phyloP scores from a whole-genome alignment of 1,140 invertebrate genomes.

The Lineus longissimus region DNA sequence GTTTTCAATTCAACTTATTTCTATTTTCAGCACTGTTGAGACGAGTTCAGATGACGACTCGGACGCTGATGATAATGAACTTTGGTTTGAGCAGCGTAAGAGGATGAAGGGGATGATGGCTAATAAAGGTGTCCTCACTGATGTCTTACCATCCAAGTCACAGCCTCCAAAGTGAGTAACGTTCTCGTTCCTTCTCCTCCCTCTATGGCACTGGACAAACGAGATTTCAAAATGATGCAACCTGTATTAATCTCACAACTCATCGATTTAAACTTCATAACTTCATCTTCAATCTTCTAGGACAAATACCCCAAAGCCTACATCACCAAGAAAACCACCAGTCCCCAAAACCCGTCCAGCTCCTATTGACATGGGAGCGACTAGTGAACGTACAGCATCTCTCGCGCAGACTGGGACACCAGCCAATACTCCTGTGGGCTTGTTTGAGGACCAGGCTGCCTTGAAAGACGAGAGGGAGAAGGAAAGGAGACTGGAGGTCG shows the following conservation, averaged over 20 bases:
- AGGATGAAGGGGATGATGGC: constrained; percentile 30
- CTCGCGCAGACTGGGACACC: background rate
- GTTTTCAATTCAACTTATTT: too few relatives aligned
- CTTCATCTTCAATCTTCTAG: too few relatives aligned
- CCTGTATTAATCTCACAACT: too few relatives aligned
- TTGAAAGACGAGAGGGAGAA: too few relatives aligned
- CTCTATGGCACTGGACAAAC: too few relatives aligned
- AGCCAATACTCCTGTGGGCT: too few relatives aligned
- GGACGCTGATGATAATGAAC: constrained; percentile 25
- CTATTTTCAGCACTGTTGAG: too few relatives aligned
- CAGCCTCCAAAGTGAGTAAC: constrained; percentile 12
- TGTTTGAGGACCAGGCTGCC: too few relatives aligned
- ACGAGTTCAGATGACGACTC: constrained; percentile 25
- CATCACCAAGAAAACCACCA: background rate
- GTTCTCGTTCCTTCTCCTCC: too few relatives aligned
- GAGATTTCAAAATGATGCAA: too few relatives aligned
- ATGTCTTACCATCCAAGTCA: constrained; percentile 19
- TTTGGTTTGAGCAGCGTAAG: constrained; percentile 34
- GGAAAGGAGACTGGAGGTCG: too few relatives aligned
- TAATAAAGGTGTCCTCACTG: constrained; percentile 20
- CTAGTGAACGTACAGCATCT: background rate
- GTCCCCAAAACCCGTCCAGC: background rate
- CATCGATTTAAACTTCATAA: too few relatives aligned
- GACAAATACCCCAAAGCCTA: background rate
- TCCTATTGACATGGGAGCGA: background rate